Evolutionary conservation across 92 coral and sea anemone genomes (phyloP).

Genomic region (Actinostola sp.): DNA sequence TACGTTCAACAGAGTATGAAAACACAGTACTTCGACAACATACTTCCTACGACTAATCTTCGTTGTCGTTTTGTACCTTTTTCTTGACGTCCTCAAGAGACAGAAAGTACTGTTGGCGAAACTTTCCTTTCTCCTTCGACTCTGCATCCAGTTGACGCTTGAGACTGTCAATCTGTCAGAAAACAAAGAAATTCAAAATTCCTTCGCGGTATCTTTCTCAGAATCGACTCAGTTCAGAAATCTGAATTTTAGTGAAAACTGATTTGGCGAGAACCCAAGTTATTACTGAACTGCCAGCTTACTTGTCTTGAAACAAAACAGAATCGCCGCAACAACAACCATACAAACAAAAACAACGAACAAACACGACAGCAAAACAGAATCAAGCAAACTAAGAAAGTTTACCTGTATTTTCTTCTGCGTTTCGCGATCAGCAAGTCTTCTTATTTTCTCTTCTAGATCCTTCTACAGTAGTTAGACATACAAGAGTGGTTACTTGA

Average conservation of each 20-base stretch:
- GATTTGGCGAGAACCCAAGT: too few relatives aligned
- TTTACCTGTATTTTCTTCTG: constrained; percentile 73
- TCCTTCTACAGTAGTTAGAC: constrained; percentile 61
- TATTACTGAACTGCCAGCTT: too few relatives aligned
- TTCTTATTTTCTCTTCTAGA: constrained; percentile 64
- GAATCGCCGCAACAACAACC: too few relatives aligned
- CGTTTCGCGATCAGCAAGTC: constrained; percentile 60
- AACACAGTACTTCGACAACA: too few relatives aligned
- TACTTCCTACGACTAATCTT: too few relatives aligned
- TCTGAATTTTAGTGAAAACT: too few relatives aligned
- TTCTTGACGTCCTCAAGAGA: constrained; percentile 82
- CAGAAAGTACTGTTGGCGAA: constrained; percentile 59
- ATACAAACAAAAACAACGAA: too few relatives aligned
- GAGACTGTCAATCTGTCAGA: constrained; percentile 63
- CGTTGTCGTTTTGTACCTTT: constrained; percentile 37
- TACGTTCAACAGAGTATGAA: too few relatives aligned
- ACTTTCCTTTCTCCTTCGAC: constrained; percentile 61
- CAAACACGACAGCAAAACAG: too few relatives aligned
- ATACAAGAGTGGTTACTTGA: too few relatives aligned
- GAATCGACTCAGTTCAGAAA: too few relatives aligned
- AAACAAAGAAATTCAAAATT: not conserved
- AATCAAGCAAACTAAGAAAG: not conserved
- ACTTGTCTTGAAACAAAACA: too few relatives aligned
- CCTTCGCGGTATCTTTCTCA: not conserved
- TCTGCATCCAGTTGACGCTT: constrained; percentile 81